A percentile compares a stretch with the other conserved stretches of the same genome.
Evolutionary conservation across 2,113 vertebrate species (phyloP).

Genomic region (Vulpes ferrilata): DNA sequence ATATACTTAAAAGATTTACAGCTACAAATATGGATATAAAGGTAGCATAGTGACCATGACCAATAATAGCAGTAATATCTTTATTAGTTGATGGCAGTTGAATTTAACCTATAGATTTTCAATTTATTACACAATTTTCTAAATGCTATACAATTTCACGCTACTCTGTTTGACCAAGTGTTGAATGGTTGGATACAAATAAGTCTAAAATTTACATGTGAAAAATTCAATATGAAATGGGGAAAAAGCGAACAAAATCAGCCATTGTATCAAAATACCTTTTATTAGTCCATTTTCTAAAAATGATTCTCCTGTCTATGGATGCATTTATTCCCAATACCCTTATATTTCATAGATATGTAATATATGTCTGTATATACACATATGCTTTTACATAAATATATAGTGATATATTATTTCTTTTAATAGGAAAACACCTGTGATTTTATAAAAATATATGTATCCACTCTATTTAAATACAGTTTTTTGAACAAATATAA

Average conservation of each 20-base stretch:
- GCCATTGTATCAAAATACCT: not conserved
- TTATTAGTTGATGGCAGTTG: not conserved
- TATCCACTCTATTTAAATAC: not conserved
- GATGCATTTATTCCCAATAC: not conserved
- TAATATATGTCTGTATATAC: not conserved
- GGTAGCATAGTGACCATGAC: not conserved
- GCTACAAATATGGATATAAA: not conserved
- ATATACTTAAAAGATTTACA: not conserved
- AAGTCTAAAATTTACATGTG: not conserved
- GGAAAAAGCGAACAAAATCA: not conserved
- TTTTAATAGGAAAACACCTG: not conserved
- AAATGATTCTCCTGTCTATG: not conserved
- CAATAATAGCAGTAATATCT: not conserved
- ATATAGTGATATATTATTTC: not conserved
- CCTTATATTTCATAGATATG: not conserved
- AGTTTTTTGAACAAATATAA: not conserved
- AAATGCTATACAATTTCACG: not conserved
- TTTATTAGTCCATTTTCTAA: constrained; percentile 18
- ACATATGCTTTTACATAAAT: not conserved
- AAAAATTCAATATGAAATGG: not conserved
- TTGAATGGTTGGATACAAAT: not conserved
- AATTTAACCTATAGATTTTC: constrained; percentile 22
- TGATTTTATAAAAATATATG: not conserved
- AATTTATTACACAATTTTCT: not conserved
- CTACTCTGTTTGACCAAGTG: not conserved